Conservation (phyloP, 2,888 invertebrate genomes). For the Drosophila leonis region DNA sequence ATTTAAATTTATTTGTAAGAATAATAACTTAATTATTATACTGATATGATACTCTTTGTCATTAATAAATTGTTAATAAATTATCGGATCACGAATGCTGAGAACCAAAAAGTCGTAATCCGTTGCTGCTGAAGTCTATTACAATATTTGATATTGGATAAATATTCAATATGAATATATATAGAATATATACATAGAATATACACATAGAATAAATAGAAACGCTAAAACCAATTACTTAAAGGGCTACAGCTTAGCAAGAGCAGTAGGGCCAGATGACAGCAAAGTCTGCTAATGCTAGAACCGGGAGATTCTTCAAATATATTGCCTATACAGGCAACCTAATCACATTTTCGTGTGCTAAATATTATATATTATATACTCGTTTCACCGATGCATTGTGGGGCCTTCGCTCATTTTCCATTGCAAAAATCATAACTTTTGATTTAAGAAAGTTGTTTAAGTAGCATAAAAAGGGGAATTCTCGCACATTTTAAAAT, state of each 20-base stretch:
- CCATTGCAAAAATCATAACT: no score
- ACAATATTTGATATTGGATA: not conserved
- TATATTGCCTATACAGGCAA: not conserved
- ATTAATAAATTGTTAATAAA: not conserved
- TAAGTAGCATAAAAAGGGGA: no score
- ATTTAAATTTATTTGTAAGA: not conserved
- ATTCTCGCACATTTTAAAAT: no score
- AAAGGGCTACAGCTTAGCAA: no score
- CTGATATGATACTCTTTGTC: not conserved
- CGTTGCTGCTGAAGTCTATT: not conserved
- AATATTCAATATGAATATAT: not conserved
- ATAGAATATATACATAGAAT: not conserved
- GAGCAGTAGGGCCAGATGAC: not conserved
- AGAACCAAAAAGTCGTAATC: not conserved
- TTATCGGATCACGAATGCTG: not conserved
- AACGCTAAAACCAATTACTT: no score
- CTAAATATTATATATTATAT: no score
- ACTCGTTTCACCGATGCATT: no score
- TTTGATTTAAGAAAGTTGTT: no score
- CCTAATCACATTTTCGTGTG: not conserved
- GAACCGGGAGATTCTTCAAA: not conserved
- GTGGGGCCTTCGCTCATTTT: no score
- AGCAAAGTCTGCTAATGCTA: not conserved
- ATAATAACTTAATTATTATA: conserved; percentile 17
- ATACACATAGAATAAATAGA: not conserved